Percentiles rank a stretch among this genome's conserved stretches.
Conservation (phyloP, 2,888 invertebrate species). For the Cenopis cana region DNA sequence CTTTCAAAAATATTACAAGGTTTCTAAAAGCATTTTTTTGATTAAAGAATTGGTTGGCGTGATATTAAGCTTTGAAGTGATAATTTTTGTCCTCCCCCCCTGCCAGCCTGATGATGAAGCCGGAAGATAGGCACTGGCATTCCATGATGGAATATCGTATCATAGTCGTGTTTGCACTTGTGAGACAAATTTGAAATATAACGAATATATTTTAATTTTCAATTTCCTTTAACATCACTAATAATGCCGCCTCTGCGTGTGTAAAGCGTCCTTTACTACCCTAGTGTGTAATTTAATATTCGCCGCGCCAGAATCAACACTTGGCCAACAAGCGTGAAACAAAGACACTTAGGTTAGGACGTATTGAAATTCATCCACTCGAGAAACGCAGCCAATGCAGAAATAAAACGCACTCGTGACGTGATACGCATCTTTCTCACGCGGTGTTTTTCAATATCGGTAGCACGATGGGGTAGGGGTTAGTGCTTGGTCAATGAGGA, state of each 20-base stretch:
- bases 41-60: no score
- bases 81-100: no score
- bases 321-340: slow-evolving; percentile 51
- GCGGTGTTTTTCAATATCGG: slow-evolving; percentile 28
- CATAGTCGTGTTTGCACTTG: no score
- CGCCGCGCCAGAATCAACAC: slow-evolving; percentile 53
- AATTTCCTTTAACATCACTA: neutral
- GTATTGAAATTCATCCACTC: slow-evolving; percentile 53
- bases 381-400: slow-evolving; percentile 52
- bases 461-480: slow-evolving; percentile 2
- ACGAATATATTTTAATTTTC: neutral
- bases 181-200: no score
- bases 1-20: no score
- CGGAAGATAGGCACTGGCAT: no score
- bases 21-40: no score
- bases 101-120: no score
- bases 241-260: neutral
- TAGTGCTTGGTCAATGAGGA: slow-evolving; percentile 16
- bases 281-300: slow-evolving; percentile 53
- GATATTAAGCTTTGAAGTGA: no score
- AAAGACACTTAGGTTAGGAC: slow-evolving; percentile 50
- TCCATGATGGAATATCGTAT: no score
- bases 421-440: slow-evolving; percentile 38
- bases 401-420: slow-evolving; percentile 43
- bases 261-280: neutral